Base-by-base conservation (phyloP, 2,797 vertebrate species). In the Ptychadena robeensis region DNA sequence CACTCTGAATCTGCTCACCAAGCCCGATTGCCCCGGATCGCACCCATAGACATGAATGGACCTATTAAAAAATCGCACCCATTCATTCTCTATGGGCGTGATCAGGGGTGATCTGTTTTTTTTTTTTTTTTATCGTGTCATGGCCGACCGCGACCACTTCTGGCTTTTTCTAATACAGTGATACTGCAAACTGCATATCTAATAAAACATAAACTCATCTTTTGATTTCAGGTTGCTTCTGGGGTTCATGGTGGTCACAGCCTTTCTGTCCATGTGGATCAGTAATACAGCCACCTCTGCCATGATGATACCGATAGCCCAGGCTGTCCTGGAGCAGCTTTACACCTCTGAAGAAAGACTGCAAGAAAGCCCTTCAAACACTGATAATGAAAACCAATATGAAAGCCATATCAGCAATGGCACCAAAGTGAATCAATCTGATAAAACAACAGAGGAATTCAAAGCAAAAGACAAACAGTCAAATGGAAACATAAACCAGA, bases 211-310 rank as follows among this genome's bases (percentile, higher is more conserved):
- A 10, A 28, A 27, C 2, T 2, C 11, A 22, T 3, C 25, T 32
- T 69, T 35, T 69, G 44, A 0, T 71, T 79, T 1, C 85, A 99
- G 98, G 22, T 90, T 99, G 18, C 91, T 99, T 90, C 90, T 98
- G 74, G 98, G 98, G 10, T 98, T 99, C 93, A 99, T 99, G 98
- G 0, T 79, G 0, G 94, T 97, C 85, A 96, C 98, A 0, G 90
- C 97, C 38, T 97, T 99, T 91, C 92, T 99, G 80, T 99, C 98
- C 2, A 99, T 99, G 98, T 99, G 98, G 98, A 97, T 99, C 90
- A 99, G 96, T 90, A 99, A 99, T 89, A 96, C 96, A 0, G 97
- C 97, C 89, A 96, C 96, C 70, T 94, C 96, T 0, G 96, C 97
- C 91, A 99, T 99, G 98, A 99, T 99, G 97, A 79, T 98, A 68